These are phyloP conservation scores for Accipiter virgatus DNA, from an alignment of 2,113 vertebrate genomes.

Conservation along the genomic window DNA sequence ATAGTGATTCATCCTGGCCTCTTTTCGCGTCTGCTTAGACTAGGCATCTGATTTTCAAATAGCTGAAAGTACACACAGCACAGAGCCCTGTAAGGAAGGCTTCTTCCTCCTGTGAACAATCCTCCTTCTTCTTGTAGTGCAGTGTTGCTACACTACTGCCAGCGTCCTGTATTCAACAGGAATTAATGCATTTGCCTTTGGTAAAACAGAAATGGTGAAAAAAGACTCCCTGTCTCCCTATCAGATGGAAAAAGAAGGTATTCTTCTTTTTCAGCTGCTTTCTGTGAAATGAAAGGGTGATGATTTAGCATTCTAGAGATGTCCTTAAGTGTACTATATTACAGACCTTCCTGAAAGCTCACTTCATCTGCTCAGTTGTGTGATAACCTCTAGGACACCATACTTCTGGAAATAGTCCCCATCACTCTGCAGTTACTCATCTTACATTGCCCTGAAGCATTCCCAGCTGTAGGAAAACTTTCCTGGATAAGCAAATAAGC, in stretches of 20 bases:
- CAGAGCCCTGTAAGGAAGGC: neutral
- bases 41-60: neutral
- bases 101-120: neutral
- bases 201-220: neutral
- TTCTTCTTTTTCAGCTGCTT: neutral
- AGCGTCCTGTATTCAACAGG: neutral
- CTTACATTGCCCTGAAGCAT: neutral
- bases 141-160: neutral
- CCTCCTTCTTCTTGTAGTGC: neutral
- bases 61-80: neutral
- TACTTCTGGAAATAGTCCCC: neutral
- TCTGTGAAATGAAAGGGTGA: neutral
- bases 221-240: neutral
- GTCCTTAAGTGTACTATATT: neutral
- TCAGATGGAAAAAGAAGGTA: neutral
- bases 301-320: neutral
- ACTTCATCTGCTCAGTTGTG: neutral
- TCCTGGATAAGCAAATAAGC: neutral
- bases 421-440: neutral
- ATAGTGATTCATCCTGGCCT: neutral
- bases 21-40: neutral
- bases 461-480: neutral
- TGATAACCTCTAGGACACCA: neutral
- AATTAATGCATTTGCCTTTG: neutral
- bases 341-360: neutral